A percentile compares a stretch with the other conserved stretches of the same genome.
phyloP scores from a whole-genome alignment of 2,797 vertebrate genomes.

The Chlorospingus flavigularis region DNA sequence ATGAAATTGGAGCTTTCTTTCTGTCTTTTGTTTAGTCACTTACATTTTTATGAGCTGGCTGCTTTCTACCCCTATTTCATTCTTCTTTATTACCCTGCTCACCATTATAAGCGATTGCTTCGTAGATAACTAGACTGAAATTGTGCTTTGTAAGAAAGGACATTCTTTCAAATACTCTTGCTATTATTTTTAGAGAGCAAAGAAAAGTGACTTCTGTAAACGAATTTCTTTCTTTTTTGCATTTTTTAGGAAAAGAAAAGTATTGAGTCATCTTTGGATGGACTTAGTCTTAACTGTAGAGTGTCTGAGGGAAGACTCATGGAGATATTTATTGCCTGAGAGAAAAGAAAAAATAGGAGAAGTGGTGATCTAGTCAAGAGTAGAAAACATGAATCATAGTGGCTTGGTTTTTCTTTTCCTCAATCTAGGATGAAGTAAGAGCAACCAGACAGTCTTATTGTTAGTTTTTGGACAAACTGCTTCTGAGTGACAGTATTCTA shows the following conservation, averaged over 20 bases:
- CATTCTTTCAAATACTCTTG: background rate
- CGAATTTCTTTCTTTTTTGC: background rate
- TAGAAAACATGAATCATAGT: background rate
- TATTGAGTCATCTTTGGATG: background rate
- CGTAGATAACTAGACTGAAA: background rate
- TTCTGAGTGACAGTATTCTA: background rate
- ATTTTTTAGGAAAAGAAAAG: background rate
- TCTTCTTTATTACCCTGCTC: background rate
- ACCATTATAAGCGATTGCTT: background rate
- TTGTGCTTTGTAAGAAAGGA: background rate
- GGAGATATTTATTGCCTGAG: background rate
- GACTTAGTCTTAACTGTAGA: background rate
- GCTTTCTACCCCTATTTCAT: background rate
- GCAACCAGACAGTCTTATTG: background rate
- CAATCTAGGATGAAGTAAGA: background rate
- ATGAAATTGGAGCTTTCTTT: background rate
- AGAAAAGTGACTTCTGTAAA: background rate
- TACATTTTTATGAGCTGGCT: background rate
- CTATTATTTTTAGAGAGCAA: background rate
- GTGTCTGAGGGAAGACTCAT: background rate
- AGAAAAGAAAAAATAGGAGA: background rate
- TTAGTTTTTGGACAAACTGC: background rate
- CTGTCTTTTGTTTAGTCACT: background rate
- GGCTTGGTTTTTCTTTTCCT: background rate
- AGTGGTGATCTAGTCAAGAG: background rate